Percentiles rank a stretch among this genome's conserved stretches.
Conservation (phyloP, 2,888 invertebrate species). For the Xestobium rufovillosum region DNA sequence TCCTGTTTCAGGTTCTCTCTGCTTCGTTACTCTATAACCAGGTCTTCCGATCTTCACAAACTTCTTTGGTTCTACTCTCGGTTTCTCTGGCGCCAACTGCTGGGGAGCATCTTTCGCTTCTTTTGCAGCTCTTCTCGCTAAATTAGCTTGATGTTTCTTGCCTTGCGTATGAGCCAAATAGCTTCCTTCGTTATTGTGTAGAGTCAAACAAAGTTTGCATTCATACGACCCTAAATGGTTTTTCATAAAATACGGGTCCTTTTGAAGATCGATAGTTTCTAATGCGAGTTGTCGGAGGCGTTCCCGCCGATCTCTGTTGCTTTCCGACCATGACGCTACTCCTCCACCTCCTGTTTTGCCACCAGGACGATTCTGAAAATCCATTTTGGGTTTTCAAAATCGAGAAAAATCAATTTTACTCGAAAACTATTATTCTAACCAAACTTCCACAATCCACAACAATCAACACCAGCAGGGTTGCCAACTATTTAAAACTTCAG, state of each 20-base stretch:
- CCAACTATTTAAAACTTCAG: too few species aligned
- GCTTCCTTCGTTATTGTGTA: conserved; percentile 99
- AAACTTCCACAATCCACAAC: too few species aligned
- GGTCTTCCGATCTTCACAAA: conserved; percentile 99
- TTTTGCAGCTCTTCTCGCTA: conserved; percentile 95
- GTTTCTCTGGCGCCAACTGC: conserved; percentile 89
- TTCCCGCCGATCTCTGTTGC: conserved; percentile 93
- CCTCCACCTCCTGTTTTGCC: conserved; percentile 99
- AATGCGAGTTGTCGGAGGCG: conserved; percentile 91
- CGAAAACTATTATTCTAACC: too few species aligned
- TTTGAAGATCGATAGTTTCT: conserved; percentile 97
- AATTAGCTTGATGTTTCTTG: conserved; percentile 98
- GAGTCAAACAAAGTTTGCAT: conserved; percentile 95
- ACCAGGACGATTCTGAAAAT: conserved; percentile 98
- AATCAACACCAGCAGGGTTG: too few species aligned
- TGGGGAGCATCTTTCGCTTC: conserved; percentile 97
- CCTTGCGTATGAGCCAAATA: conserved; percentile 99
- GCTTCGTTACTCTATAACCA: conserved; percentile 97
- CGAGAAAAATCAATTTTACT: conserved; percentile 2
- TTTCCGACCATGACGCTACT: conserved; percentile 98
- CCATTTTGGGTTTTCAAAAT: conserved; percentile 56
- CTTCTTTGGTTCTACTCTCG: conserved; percentile 95
- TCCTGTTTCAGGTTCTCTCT: conserved; percentile 88
- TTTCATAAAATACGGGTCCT: conserved; percentile 99
- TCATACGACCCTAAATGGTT: conserved; percentile 96